Conservation (phyloP, 2,113 vertebrate species). For the Rutilus rutilus region DNA sequence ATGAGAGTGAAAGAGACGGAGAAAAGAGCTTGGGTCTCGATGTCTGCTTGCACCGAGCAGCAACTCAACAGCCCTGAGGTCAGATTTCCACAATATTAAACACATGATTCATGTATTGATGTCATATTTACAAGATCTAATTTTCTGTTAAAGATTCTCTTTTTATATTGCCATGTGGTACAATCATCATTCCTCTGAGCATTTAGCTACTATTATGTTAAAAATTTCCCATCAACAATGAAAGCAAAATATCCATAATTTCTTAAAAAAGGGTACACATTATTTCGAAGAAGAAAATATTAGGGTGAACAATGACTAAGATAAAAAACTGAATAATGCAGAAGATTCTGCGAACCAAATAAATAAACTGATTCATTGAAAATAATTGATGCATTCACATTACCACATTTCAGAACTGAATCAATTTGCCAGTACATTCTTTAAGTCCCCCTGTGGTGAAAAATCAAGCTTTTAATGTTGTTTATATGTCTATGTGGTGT, state of each 20-base stretch:
- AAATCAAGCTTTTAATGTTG: no score
- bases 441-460: no score
- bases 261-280: neutral
- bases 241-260: neutral
- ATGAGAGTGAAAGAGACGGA: slow-evolving; percentile 46
- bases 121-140: slow-evolving; percentile 34
- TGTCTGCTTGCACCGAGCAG: slow-evolving; percentile 1
- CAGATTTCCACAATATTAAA: slow-evolving; percentile 40
- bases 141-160: slow-evolving; percentile 35
- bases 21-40: slow-evolving; percentile 43
- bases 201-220: neutral
- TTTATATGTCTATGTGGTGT: no score
- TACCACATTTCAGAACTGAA: neutral
- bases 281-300: neutral
- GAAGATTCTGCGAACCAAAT: neutral
- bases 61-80: slow-evolving; percentile 21
- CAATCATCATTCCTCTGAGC: slow-evolving; percentile 9
- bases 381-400: neutral
- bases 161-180: slow-evolving; percentile 21
- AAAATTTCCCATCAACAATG: neutral
- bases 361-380: neutral
- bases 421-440: no score
- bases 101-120: slow-evolving; percentile 45
- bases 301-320: neutral
- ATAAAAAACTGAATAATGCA: neutral